Conservation (phyloP, 2,888 invertebrate genomes). For the Charanyca ferruginea region DNA sequence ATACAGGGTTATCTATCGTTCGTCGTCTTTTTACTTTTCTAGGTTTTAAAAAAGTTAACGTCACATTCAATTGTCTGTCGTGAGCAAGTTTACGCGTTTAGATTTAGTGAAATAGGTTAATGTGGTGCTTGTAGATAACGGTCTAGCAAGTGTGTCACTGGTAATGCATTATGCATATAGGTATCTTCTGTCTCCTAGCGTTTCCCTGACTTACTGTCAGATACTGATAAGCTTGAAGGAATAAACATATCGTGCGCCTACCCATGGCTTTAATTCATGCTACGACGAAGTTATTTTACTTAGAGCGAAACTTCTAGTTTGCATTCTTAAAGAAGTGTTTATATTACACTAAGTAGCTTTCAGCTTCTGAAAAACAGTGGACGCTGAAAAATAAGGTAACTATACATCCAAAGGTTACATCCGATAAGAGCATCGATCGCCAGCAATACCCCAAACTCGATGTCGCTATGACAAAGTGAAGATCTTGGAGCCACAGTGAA, state of each 20-base stretch:
- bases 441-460: neutral
- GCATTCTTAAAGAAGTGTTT: neutral
- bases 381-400: neutral
- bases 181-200: constrained; percentile 41
- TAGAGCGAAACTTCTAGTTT: neutral
- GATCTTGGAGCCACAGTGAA: neutral
- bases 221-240: constrained; percentile 33
- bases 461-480: neutral
- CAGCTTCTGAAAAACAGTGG: neutral
- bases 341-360: neutral
- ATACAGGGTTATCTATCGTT: too few relatives aligned
- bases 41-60: constrained; percentile 3
- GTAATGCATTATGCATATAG: constrained; percentile 58
- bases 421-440: neutral
- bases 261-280: neutral
- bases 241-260: constrained; percentile 17
- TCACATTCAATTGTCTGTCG: constrained; percentile 24
- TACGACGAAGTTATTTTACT: neutral
- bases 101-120: constrained; percentile 48
- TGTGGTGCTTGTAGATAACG: constrained; percentile 49
- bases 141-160: constrained; percentile 48
- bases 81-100: constrained; percentile 35
- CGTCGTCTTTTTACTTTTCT: constrained; percentile 18
- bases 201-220: constrained; percentile 24
- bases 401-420: too few relatives aligned